phyloP scores from a whole-genome alignment of 2,797 vertebrate species.

The Otolemur crassicaudatus region DNA sequence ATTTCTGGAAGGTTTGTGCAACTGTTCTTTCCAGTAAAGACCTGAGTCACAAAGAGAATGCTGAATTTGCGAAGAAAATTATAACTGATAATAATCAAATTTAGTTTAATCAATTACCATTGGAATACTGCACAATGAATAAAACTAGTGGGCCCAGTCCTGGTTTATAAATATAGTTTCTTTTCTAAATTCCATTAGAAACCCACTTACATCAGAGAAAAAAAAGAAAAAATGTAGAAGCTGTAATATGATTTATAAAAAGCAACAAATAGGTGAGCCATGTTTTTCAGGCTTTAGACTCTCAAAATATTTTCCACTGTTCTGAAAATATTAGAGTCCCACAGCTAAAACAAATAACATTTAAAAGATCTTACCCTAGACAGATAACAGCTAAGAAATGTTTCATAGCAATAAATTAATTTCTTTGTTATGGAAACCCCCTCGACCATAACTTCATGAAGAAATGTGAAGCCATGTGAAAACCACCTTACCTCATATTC shows the following conservation, averaged over 20 bases:
- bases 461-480: slow-evolving; percentile 63
- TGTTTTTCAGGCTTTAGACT: slow-evolving; percentile 27
- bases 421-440: slow-evolving; percentile 4
- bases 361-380: neutral
- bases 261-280: neutral
- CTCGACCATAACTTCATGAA: slow-evolving; percentile 48
- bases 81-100: neutral
- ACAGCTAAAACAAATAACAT: neutral
- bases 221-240: neutral
- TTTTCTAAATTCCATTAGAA: slow-evolving; percentile 8
- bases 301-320: neutral
- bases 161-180: slow-evolving; percentile 27
- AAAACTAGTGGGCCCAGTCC: neutral
- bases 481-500: slow-evolving; percentile 95
- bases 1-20: slow-evolving; percentile 15
- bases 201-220: neutral
- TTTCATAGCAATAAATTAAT: neutral
- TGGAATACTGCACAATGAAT: neutral
- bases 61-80: neutral
- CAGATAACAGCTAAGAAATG: neutral
- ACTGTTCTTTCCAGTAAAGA: neutral
- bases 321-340: neutral
- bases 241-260: neutral
- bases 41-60: slow-evolving; percentile 10
- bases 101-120: slow-evolving; percentile 11